Evolutionary conservation across 2,888 invertebrate species (phyloP).

Genomic region (Chrysolina americana): DNA sequence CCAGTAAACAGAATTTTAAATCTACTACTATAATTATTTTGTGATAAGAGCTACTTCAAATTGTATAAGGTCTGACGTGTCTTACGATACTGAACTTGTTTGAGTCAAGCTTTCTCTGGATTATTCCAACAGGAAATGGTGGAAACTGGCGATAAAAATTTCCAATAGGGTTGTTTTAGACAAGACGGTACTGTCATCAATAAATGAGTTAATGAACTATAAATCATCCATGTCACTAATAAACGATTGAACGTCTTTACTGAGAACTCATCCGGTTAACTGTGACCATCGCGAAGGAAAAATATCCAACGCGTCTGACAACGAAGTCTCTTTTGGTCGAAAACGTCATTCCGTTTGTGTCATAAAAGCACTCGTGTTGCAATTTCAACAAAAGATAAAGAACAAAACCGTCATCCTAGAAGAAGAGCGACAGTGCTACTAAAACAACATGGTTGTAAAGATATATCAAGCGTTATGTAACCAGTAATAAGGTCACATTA

Average conservation of each 20-base stretch:
- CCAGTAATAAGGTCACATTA: conserved; percentile 12
- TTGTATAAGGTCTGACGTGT: no score
- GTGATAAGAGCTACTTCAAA: no score
- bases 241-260: neutral
- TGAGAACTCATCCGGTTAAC: neutral
- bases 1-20: no score
- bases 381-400: neutral
- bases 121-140: no score
- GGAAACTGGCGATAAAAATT: no score
- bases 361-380: conserved; percentile 1
- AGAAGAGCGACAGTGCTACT: conserved; percentile 2
- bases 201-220: neutral
- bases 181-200: no score
- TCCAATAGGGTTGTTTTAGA: no score
- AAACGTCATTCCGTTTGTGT: conserved; percentile 13
- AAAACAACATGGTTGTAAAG: neutral
- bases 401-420: neutral
- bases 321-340: neutral
- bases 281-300: conserved; percentile 1
- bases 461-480: conserved; percentile 10
- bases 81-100: no score
- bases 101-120: no score
- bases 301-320: conserved; percentile 6
- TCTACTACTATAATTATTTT: no score
- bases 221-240: neutral